Percentiles rank a stretch among this genome's conserved stretches.
Conservation (phyloP, 2,113 vertebrate genomes). For the Pedetes capensis region DNA sequence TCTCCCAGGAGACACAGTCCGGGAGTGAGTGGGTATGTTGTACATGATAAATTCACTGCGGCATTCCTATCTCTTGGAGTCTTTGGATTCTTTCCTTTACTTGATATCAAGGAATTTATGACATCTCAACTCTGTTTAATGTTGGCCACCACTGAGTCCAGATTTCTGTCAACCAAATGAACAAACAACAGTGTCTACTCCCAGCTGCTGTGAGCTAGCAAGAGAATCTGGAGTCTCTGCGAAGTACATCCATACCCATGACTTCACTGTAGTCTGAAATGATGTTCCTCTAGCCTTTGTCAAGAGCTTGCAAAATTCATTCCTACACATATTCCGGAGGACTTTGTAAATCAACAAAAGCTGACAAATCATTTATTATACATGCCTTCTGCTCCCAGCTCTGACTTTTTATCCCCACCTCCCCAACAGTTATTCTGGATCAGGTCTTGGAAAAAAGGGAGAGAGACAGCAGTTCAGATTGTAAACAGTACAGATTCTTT, state of each 20-base stretch:
- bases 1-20: conserved; percentile 45
- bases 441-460: neutral
- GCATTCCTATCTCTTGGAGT: conserved; percentile 62
- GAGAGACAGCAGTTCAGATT: neutral
- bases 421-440: neutral
- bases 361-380: conserved; percentile 14
- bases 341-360: conserved; percentile 23
- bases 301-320: neutral
- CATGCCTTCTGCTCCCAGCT: neutral
- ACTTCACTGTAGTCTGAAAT: neutral
- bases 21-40: conserved; percentile 6
- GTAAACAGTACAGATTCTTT: neutral
- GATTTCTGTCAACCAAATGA: conserved; percentile 68
- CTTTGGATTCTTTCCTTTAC: conserved; percentile 64
- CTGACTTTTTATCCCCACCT: no score
- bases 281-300: neutral
- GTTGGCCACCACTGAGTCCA: conserved; percentile 63
- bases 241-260: neutral
- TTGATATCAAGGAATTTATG: conserved; percentile 73
- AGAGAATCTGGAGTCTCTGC: neutral
- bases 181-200: conserved; percentile 59
- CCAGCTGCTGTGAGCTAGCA: conserved; percentile 60
- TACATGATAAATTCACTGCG: conserved; percentile 59
- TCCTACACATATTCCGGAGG: neutral
- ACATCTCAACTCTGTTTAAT: conserved; percentile 69